Evolutionary conservation across 2,888 invertebrate species (phyloP), one percentile per base, ranked within the genome.

Genomic region (Eristalis arbustorum): DNA sequence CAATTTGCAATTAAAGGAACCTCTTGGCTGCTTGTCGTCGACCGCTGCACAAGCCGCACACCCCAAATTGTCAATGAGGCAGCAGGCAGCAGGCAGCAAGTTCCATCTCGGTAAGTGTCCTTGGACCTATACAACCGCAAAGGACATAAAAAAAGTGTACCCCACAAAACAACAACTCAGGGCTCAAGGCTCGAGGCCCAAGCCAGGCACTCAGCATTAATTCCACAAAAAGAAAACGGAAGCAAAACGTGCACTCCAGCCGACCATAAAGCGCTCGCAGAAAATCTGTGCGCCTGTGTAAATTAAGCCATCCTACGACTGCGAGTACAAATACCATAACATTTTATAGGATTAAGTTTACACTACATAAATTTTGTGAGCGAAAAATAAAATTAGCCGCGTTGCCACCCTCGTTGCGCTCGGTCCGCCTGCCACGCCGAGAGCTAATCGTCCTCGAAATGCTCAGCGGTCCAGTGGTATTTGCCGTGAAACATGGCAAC

Each of bases 301-400:
- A 89, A 89, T 89, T 85, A 89, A 89, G 89, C 87, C 88, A 89
- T 89, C 84, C 85, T 77, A 82, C 49, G 18, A 49, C 49, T 49
- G 18, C 49, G 18, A 49, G 49, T 49, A 49, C 73, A 89, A 89
- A 89, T 89, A 88, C 88, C 89, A 89, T 89, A 89, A 89, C 89
- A 90, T 90, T 90, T 90, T 90, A 90, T 90, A 89, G 90, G 89
- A 89, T 90, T 90, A 90, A 90, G 89, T 91, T 91, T 90, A 90
- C 90, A 91, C 90, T 89, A 91, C 90, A 91, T 91, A 91, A 91
- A 91, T 90, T 91, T 90, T 89, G 90, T 89, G 89, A 89, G 89
- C 89, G 89, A 88, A 89, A 89, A 89, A 90, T 90, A 78, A 85
- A 82, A 85, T 85, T 87, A 79, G 79, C 68, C 83, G 71, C 74